Percentiles rank a stretch among this genome's conserved stretches.
Conservation (phyloP, 2,888 invertebrate genomes). For the Hirtodrosophila cameraria region DNA sequence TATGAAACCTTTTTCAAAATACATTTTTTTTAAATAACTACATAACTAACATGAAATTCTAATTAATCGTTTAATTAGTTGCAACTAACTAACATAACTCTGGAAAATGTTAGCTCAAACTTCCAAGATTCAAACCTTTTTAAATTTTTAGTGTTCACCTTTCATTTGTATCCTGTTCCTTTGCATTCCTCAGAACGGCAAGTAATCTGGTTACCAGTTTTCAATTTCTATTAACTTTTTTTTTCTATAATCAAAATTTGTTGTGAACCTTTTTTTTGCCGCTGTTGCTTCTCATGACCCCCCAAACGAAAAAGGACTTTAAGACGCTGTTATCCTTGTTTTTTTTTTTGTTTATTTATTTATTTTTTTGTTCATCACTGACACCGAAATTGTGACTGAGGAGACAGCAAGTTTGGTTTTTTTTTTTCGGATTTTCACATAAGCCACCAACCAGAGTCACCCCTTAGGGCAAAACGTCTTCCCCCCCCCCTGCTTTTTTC, state of each 20-base stretch:
- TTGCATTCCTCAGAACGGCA: not conserved
- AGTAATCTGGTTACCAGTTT: conserved; percentile 45
- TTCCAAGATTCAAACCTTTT: not conserved
- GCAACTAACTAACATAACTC: no score
- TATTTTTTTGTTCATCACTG: conserved; percentile 5
- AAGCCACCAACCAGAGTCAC: conserved; percentile 29
- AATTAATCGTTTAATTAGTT: no score
- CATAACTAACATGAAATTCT: no score
- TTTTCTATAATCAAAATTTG: conserved; percentile 24
- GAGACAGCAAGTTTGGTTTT: conserved; percentile 42
- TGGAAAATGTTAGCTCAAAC: conserved; percentile 1
- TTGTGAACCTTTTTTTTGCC: conserved; percentile 16
- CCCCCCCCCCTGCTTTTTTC: conserved; percentile 17
- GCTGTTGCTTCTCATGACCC: conserved; percentile 48
- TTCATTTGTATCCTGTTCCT: not conserved
- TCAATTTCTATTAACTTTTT: conserved; percentile 32
- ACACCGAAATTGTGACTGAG: conserved; percentile 5
- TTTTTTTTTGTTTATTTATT: conserved; percentile 9
- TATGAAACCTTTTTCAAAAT: no score
- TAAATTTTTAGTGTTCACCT: no score
- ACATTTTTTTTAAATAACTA: no score
- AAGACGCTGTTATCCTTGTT: conserved; percentile 31
- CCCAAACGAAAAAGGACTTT: conserved; percentile 23
- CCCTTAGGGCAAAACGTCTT: conserved; percentile 36
- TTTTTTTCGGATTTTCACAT: conserved; percentile 41